phyloP scores from a whole-genome alignment of 2,113 vertebrate species.

The Thunnus maccoyii region DNA sequence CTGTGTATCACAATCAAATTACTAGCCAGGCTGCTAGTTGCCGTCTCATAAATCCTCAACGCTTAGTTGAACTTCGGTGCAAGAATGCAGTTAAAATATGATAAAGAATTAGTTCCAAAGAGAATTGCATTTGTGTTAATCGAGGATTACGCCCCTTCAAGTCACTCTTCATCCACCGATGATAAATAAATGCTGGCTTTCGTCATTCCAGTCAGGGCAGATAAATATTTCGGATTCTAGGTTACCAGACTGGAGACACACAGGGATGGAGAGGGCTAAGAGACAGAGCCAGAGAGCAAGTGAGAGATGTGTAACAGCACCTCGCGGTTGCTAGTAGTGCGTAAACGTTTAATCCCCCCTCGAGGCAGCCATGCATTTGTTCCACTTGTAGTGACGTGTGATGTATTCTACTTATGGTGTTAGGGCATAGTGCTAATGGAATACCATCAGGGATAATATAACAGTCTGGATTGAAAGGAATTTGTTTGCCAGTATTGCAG shows the following conservation, averaged over 20 bases:
- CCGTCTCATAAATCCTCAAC: slow-evolving; percentile 36
- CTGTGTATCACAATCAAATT: slow-evolving; percentile 28
- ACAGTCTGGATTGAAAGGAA: slow-evolving; percentile 14
- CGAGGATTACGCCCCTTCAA: slow-evolving; percentile 39
- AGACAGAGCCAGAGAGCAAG: neutral
- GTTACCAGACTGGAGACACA: slow-evolving; percentile 50
- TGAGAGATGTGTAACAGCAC: slow-evolving; percentile 24
- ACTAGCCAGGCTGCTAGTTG: slow-evolving; percentile 4
- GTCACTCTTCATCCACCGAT: neutral
- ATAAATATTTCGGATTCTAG: slow-evolving; percentile 55
- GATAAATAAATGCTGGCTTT: slow-evolving; percentile 56
- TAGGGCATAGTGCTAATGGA: slow-evolving; percentile 4
- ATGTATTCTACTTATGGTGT: slow-evolving; percentile 25
- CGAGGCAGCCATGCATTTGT: slow-evolving; percentile 15
- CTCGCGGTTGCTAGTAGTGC: slow-evolving; percentile 17
- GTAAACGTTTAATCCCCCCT: slow-evolving; percentile 43
- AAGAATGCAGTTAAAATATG: slow-evolving; percentile 50
- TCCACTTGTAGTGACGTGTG: slow-evolving; percentile 33
- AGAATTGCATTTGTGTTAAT: slow-evolving; percentile 40
- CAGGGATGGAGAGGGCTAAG: neutral
- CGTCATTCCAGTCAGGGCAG: slow-evolving; percentile 48
- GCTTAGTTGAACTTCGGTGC: neutral
- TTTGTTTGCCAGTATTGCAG: slow-evolving; percentile 21
- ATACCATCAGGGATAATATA: slow-evolving; percentile 13
- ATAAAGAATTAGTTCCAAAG: slow-evolving; percentile 26